Percentiles rank a stretch among this genome's conserved stretches.
These are phyloP conservation scores for Sphaeridia pumilis DNA, from an alignment of 2,888 invertebrate genomes.

Conservation along the genomic window DNA sequence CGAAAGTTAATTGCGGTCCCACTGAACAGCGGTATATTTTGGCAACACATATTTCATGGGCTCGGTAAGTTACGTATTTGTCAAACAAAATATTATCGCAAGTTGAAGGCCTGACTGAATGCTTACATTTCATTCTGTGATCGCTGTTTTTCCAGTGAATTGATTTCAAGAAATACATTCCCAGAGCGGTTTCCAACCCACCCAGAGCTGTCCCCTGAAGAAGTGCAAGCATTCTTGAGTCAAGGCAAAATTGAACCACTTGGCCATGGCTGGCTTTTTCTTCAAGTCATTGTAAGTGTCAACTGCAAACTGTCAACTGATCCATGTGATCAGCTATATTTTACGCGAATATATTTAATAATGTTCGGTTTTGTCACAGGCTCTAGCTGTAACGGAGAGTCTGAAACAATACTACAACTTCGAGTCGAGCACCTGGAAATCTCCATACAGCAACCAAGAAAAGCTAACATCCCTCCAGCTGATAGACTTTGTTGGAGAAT, in stretches of 20 bases:
- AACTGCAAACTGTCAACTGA: too few relatives aligned
- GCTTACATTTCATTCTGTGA: too few relatives aligned
- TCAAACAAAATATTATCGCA: too few relatives aligned
- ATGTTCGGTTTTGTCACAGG: not conserved
- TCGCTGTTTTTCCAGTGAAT: constrained; percentile 25
- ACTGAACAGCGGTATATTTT: constrained; percentile 23
- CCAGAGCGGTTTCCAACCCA: constrained; percentile 37
- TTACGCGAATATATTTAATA: too few relatives aligned
- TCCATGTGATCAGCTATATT: too few relatives aligned
- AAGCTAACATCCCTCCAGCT: constrained; percentile 26
- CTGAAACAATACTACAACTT: constrained; percentile 3
- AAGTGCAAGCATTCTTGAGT: constrained; percentile 46
- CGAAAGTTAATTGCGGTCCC: not conserved
- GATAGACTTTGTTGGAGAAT: constrained; percentile 33
- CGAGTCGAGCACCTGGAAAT: not conserved
- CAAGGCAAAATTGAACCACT: constrained; percentile 40
- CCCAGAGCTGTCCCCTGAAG: constrained; percentile 42
- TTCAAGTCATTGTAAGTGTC: constrained; percentile 43
- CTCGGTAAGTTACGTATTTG: constrained; percentile 31
- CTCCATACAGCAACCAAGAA: constrained; percentile 12
- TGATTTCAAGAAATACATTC: constrained; percentile 25
- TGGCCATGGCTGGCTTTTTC: constrained; percentile 42
- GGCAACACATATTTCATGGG: constrained; percentile 29
- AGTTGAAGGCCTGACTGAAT: too few relatives aligned
- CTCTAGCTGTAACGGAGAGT: not conserved